Evolutionary conservation across 2,113 vertebrate species (phyloP), one percentile per base, ranked within the genome.

Genomic region (Triplophysa dalaica): DNA sequence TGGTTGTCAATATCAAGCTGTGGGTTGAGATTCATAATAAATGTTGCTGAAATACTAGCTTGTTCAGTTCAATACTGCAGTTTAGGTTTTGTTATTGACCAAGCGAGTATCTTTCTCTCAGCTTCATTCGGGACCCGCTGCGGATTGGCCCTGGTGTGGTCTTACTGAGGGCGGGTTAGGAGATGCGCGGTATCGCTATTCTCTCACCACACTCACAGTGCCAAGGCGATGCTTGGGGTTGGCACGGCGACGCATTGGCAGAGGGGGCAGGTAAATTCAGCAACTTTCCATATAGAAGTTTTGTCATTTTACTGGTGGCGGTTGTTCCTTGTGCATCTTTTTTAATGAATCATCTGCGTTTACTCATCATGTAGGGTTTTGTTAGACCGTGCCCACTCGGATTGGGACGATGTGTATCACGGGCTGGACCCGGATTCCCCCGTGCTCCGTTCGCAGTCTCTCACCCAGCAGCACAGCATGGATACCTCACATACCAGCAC

Each of bases 1-100:
- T 67, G 96, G 96, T 92, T 99, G 97, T 95, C 96, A 96, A 84
- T 99, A 98, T 93, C 95, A 98, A 61, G 93, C 97, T 94, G 97
- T 98, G 94, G 95, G 97, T 80, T n/a, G 54, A 54, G 8, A n/a
- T 3, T 2, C 12, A 64, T 21, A 4, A 48, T 41, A 45, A 45
- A 45, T 12, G 10, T 2, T 12, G 43, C 43, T 12, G 43, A 45
- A 45, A 11, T 45, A 12, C 43, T n/a, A 7, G 10, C 22, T 19
- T 52, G 2, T 56, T 54, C 16, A 29, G 14, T 75, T 3, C 16
- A n/a, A 1, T 52, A 4, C 4, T 41, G 45, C 14, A 43, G 9
- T 21, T 13, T 38, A 24, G 14, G 11, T 17, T 38, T 33, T 19
- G 17, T 67, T 43, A 9, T 8, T 60, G 19, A 58, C 2, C 8